Evolutionary conservation across 2,113 vertebrate genomes (phyloP).

Genomic region (Pelodiscus sinensis): DNA sequence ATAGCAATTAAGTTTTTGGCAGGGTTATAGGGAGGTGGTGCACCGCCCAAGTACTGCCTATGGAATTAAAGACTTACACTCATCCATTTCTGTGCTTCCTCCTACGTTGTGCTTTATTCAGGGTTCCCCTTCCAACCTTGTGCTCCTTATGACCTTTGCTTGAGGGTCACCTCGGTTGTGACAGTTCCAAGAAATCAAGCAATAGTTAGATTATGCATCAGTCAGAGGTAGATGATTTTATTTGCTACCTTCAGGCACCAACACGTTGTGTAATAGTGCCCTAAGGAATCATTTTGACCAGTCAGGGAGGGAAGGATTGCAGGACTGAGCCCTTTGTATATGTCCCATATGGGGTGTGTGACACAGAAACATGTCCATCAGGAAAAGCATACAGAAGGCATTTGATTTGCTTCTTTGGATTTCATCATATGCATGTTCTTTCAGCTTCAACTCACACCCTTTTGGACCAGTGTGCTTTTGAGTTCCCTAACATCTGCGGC

Average conservation of each 20-base stretch:
- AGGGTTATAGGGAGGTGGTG: no score
- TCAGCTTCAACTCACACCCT: slow-evolving; percentile 86
- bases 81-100: background rate
- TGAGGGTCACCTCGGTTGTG: background rate
- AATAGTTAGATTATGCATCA: background rate
- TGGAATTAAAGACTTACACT: background rate
- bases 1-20: no score
- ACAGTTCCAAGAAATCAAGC: background rate
- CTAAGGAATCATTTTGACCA: background rate
- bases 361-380: background rate
- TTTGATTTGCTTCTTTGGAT: background rate
- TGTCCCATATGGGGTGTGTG: background rate
- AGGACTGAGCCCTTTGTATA: background rate
- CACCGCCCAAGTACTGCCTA: no score
- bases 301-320: background rate
- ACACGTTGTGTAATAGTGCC: background rate
- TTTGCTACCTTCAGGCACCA: background rate
- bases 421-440: background rate
- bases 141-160: background rate
- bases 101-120: background rate
- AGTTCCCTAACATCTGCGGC: slow-evolving; percentile 88
- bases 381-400: background rate
- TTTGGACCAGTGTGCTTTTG: slow-evolving; percentile 91
- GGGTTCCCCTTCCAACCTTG: background rate
- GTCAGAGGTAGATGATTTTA: background rate